Evolutionary conservation across 2,113 vertebrate species (phyloP), one percentile per base, ranked within the genome.

Genomic region (Halichoerus grypus): DNA sequence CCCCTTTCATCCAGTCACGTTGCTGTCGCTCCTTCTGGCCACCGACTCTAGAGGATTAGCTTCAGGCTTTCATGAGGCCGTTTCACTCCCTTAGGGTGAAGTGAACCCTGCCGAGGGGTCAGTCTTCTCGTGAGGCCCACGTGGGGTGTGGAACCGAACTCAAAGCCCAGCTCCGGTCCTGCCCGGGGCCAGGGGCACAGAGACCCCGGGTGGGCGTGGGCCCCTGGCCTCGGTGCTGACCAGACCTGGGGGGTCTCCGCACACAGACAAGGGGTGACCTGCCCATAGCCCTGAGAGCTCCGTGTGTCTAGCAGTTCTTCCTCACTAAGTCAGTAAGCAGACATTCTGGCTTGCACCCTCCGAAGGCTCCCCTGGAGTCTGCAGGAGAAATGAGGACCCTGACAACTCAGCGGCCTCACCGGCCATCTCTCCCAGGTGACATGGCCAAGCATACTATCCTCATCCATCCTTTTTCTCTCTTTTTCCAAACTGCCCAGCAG

Each of bases 51-150:
- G 4, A 28, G 59, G 39, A 49, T 14, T 14, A 53, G 63, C 63
- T 31, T 33, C 63, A 49, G 5, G 63, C 8, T 22, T 63, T 26
- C 4, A 1, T 4, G n/a, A 21, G 15, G 26, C 46, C 5, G 0
- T n/a, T 28, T 57, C 36, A 49, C 2, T 65, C 46, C 55, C 74
- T 74, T 31, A 67, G 63, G 14, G 14, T 67, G 63, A 67, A 67
- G 63, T 31, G 63, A 31, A 31, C 63, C 31, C 31, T 6, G 0
- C 1, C 7, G 31, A 33, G 5, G 63, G 31, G 31, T 76, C 22
- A 7, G 53, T 36, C 61, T 63, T 80, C 51, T 61, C 33, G 36
- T 92, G 65, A 36, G 21, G 42, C 26, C n/a, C 39, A 42, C 4
- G 10, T 65, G 24, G 42, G 28, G 18, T 57, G 57, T 3, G 5